These are phyloP conservation scores for Acanthis flammea DNA, from an alignment of 2,797 vertebrate species.

Conservation along the genomic window DNA sequence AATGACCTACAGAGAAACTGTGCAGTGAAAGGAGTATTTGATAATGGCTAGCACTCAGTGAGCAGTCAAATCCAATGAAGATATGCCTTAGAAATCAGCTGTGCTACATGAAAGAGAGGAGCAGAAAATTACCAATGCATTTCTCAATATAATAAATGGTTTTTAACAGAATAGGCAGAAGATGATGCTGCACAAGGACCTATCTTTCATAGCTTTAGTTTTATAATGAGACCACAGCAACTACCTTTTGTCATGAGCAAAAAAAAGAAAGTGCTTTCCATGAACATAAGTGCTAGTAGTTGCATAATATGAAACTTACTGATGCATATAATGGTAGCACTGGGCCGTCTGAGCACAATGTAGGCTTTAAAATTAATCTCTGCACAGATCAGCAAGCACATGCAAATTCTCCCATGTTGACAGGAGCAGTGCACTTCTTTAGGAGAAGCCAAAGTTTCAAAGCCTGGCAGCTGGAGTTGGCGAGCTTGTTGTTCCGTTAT, in stretches of 20 bases:
- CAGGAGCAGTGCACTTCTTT: neutral
- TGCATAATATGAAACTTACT: constrained; percentile 46
- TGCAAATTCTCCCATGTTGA: constrained; percentile 3
- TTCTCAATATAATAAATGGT: neutral
- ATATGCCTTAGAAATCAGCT: neutral
- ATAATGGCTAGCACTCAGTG: neutral
- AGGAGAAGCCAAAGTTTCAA: constrained; percentile 9
- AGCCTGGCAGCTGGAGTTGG: constrained; percentile 32
- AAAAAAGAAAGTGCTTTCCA: neutral
- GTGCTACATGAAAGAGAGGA: neutral
- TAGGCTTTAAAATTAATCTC: constrained; percentile 13
- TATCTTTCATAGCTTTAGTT: neutral
- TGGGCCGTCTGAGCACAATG: neutral
- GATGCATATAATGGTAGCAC: constrained; percentile 44
- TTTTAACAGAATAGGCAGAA: neutral
- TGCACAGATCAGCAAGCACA: constrained; percentile 42
- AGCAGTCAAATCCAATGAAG: neutral
- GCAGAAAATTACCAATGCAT: neutral
- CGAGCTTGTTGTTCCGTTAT: neutral
- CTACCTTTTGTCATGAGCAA: neutral
- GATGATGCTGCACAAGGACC: neutral
- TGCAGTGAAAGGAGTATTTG: neutral
- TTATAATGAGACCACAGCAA: neutral
- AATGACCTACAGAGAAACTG: neutral
- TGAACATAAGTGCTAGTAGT: constrained; percentile 9